Conservation (phyloP, 2,888 invertebrate genomes). For the Caenorhabditis sulstoni region DNA sequence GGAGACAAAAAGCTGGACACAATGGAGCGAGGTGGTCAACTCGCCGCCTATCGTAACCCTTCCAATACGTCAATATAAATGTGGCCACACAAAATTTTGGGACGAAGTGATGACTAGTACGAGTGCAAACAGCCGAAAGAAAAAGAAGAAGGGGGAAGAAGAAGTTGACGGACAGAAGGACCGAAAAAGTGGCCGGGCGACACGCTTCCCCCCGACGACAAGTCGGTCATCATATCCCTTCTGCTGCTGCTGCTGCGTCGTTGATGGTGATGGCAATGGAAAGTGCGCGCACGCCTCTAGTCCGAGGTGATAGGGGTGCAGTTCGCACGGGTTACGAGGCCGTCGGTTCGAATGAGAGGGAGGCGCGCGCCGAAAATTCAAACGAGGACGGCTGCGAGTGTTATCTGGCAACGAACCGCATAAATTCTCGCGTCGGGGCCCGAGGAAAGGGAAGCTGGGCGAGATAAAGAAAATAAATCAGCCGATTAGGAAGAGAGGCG, state of each 20-base stretch:
- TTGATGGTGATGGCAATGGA: not conserved
- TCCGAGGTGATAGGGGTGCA: constrained; percentile 5
- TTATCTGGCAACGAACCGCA: constrained; percentile 35
- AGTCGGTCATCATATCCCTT: constrained; percentile 28
- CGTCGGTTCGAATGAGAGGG: not conserved
- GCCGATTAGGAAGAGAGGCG: constrained; percentile 17
- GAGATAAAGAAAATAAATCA: constrained; percentile 44
- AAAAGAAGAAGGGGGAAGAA: constrained; percentile 18
- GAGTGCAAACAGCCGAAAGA: constrained; percentile 37
- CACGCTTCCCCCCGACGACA: not conserved
- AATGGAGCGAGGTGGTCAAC: constrained; percentile 4
- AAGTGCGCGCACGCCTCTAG: constrained; percentile 3
- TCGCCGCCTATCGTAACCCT: not conserved
- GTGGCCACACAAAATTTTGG: constrained; percentile 17
- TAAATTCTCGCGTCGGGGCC: constrained; percentile 45
- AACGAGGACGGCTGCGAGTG: constrained; percentile 18
- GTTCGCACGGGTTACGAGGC: constrained; percentile 18
- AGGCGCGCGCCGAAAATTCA: not conserved
- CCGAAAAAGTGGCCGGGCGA: constrained; percentile 16
- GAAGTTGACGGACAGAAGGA: constrained; percentile 18
- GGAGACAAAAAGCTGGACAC: not conserved
- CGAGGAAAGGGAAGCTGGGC: constrained; percentile 25
- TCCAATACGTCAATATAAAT: constrained; percentile 5
- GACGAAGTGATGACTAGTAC: constrained; percentile 40
- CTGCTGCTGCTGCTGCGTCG: too few species aligned